These are phyloP conservation scores for Laterallus jamaicensis DNA, from an alignment of 2,113 vertebrate species.

Conservation along the genomic window DNA sequence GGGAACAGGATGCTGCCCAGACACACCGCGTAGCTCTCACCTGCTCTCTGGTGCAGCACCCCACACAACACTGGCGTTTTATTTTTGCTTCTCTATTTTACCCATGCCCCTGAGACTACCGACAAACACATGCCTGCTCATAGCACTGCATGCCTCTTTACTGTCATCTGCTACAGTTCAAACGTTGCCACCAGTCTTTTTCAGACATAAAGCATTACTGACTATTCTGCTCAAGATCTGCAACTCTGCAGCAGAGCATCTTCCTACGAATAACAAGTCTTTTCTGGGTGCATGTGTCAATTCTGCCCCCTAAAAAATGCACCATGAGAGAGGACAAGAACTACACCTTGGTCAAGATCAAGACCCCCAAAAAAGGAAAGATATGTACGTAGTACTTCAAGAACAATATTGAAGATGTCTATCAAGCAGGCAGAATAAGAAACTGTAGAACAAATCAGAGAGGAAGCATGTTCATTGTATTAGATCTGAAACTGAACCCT, in stretches of 20 bases:
- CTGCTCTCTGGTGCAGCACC: neutral
- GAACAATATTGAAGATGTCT: neutral
- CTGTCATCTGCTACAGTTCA: neutral
- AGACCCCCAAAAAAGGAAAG: neutral
- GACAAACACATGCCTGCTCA: neutral
- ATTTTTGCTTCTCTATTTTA: neutral
- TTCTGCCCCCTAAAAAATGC: neutral
- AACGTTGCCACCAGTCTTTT: neutral
- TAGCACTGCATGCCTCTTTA: accelerated
- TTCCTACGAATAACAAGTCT: neutral
- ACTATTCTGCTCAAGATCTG: neutral
- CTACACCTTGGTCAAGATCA: neutral
- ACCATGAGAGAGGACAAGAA: neutral
- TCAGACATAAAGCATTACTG: neutral
- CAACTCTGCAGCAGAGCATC: neutral
- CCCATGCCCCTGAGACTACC: neutral
- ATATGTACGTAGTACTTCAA: neutral
- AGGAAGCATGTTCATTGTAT: neutral
- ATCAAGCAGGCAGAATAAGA: neutral
- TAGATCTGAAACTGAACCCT: neutral
- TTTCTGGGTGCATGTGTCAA: neutral
- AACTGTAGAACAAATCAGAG: neutral
- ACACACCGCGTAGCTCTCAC: accelerated
- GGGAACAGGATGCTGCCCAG: neutral
- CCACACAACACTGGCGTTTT: neutral